Evolutionary conservation across 2,888 invertebrate genomes (phyloP), one percentile per base, ranked within the genome.

Genomic region (Agrotis ipsilon): DNA sequence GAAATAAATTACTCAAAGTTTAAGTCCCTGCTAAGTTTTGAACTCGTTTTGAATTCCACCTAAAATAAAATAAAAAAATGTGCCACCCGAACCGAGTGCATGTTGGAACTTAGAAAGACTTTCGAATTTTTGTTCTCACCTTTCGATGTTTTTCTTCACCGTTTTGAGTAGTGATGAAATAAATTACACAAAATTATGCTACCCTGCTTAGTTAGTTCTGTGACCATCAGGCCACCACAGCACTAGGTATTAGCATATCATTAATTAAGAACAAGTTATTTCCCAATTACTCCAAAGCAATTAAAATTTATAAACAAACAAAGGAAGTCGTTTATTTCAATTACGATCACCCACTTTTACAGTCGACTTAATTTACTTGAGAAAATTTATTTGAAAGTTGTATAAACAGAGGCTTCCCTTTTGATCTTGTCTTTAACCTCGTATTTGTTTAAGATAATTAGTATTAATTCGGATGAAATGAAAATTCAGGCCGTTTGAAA

Each of bases 381-480:
- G 83, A 72, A 78, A 88, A 89, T 87, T 88, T 88, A 84, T 82
- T 75, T 77, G 67, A 78, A 90, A 90, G 83, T 88, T 86, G 76
- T 83, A 81, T 84, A 87, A 87, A 87, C 83, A 86, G 85, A 83
- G 82, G 78, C 84, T 83, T 81, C 75, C 80, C 88, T 88, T 84
- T 91, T 91, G 91, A 91, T 89, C 85, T 86, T 57, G 75, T 79
- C 85, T 88, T 88, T 86, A 86, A 86, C 86, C 87, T 88, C 80
- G 81, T 85, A 83, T 89, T 90, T 85, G 82, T 83, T 84, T 89
- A 86, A 88, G 82, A 87, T 89, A 90, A 91, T 90, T 89, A 89
- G 84, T 87, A 87, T 87, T 88, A 86, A 90, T 88, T 89, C 54
- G 70, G 80, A 79, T 86, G 69, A 84, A 87, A 78, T 80, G 83